Percentiles rank a stretch among this genome's conserved stretches.
Conservation (phyloP, 2,888 invertebrate species). For the Phyllotreta striolata region DNA sequence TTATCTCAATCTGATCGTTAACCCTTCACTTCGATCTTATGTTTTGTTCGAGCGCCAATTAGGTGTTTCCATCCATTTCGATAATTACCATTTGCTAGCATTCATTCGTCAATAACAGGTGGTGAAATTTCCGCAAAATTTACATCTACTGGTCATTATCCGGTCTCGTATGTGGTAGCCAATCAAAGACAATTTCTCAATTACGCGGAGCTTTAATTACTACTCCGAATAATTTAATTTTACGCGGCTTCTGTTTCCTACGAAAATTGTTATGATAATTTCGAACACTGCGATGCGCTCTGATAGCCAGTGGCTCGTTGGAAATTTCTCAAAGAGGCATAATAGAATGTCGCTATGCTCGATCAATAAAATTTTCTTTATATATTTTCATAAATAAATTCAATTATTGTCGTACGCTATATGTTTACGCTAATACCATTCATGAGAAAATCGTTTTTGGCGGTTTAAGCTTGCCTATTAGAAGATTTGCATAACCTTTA, state of each 20-base stretch:
- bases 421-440: constrained; percentile 37
- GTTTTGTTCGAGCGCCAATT: constrained; percentile 5
- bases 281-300: constrained; percentile 7
- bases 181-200: constrained; percentile 26
- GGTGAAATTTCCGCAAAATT: constrained; percentile 1
- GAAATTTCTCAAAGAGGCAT: constrained; percentile 2
- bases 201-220: constrained; percentile 25
- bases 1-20: constrained; percentile 20
- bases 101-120: constrained; percentile 1
- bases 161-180: constrained; percentile 25
- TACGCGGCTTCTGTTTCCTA: constrained; percentile 20
- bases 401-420: constrained; percentile 29
- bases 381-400: constrained; percentile 33
- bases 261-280: constrained; percentile 19
- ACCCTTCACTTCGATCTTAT: constrained; percentile 14
- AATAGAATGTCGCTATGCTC: constrained; percentile 1
- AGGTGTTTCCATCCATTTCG: background rate
- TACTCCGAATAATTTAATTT: constrained; percentile 24
- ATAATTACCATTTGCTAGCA: background rate
- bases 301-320: background rate
- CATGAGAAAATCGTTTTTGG: constrained; percentile 38
- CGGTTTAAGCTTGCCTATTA: constrained; percentile 31
- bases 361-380: constrained; percentile 9
- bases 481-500: constrained; percentile 39
- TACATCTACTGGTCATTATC: constrained; percentile 1